These are phyloP conservation scores for Hapalemur alaotrensis DNA, from an alignment of 2,797 vertebrate genomes.

Conservation along the genomic window DNA sequence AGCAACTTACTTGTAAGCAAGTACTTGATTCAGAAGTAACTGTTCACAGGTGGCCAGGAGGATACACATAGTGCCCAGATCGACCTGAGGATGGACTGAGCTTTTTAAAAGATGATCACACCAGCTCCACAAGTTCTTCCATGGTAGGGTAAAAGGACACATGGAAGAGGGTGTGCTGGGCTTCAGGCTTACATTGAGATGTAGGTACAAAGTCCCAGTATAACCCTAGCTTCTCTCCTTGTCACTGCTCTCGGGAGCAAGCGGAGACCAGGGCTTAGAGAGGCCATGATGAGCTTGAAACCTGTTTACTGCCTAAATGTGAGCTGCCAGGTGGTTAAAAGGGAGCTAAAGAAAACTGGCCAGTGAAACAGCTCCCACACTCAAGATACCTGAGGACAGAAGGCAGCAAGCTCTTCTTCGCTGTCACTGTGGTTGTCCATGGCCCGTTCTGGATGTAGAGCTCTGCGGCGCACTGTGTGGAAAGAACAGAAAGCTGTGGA, in stretches of 20 bases:
- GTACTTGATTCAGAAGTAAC: background rate
- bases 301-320: background rate
- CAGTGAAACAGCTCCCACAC: background rate
- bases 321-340: background rate
- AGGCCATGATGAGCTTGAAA: background rate
- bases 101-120: background rate
- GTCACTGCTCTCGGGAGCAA: background rate
- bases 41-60: background rate
- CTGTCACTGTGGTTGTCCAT: conserved; percentile 91
- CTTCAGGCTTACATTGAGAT: background rate
- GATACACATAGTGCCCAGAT: background rate
- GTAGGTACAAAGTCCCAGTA: background rate
- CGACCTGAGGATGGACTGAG: background rate
- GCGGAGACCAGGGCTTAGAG: background rate
- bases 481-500: conserved; percentile 58
- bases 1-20: background rate
- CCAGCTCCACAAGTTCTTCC: background rate
- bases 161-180: background rate
- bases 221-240: background rate
- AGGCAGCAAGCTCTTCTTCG: conserved; percentile 96
- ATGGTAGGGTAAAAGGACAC: background rate
- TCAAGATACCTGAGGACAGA: conserved; percentile 93
- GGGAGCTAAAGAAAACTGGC: background rate
- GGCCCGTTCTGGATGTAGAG: conserved; percentile 81
- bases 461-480: conserved; percentile 87